These are phyloP conservation scores for Temnothorax unifasciatus DNA, from an alignment of 2,888 invertebrate species.

Conservation along the genomic window DNA sequence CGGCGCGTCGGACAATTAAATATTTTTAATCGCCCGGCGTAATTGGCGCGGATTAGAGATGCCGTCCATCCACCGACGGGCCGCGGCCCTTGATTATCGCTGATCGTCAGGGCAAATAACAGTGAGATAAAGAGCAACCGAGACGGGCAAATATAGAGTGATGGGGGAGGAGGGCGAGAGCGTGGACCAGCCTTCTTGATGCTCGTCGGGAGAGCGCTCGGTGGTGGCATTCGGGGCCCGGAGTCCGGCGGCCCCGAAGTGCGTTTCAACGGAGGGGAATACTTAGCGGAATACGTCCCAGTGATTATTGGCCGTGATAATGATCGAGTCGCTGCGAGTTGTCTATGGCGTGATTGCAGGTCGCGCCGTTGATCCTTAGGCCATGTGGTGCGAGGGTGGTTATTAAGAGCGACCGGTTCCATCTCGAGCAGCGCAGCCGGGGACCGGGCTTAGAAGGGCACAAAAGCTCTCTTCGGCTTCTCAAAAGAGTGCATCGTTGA, in stretches of 20 bases:
- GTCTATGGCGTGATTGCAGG: slow-evolving; percentile 85
- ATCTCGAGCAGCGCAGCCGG: slow-evolving; percentile 67
- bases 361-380: slow-evolving; percentile 82
- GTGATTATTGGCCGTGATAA: slow-evolving; percentile 86
- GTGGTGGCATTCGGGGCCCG: slow-evolving; percentile 33
- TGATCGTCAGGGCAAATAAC: slow-evolving; percentile 73
- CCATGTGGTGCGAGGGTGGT: slow-evolving; percentile 84
- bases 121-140: slow-evolving; percentile 68
- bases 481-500: slow-evolving; percentile 52
- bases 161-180: background rate
- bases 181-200: slow-evolving; percentile 17
- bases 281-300: slow-evolving; percentile 84
- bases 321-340: slow-evolving; percentile 84
- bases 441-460: slow-evolving; percentile 59
- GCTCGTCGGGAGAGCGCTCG: slow-evolving; percentile 31
- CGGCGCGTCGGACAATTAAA: slow-evolving; percentile 82
- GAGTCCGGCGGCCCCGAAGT: slow-evolving; percentile 19
- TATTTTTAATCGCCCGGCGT: slow-evolving; percentile 83
- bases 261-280: slow-evolving; percentile 77
- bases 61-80: slow-evolving; percentile 71
- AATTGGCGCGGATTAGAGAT: slow-evolving; percentile 84
- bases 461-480: slow-evolving; percentile 57
- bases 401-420: slow-evolving; percentile 84
- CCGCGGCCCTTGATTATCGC: slow-evolving; percentile 73
- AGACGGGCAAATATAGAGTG: slow-evolving; percentile 58